Evolutionary conservation across 2,888 invertebrate species (phyloP), one percentile per base, ranked within the genome.

Genomic region (Plusia festucae): DNA sequence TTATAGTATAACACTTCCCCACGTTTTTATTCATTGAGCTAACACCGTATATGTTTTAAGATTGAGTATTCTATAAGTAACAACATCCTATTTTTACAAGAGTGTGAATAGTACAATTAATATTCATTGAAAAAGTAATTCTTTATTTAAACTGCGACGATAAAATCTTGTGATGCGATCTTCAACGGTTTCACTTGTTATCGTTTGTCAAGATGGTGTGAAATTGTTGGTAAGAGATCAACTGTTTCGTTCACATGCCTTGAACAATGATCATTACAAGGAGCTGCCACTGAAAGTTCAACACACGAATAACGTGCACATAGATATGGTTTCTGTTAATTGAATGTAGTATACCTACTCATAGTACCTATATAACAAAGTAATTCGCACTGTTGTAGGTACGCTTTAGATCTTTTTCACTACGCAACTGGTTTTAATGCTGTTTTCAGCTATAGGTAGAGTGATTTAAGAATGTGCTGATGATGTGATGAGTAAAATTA

Each of bases 151-250:
- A 70, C 22, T 63, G 46, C 59, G 24, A 60, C 60, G 71, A 73
- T 73, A 73, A 60, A 49, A 70, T 73, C 67, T 67, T 11, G 60
- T 75, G 46, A 76, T 68, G 68, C 49, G 59, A 59, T 58, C 71
- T 59, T 66, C 55, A 63, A 22, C 59, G 51, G 70, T 65, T 40
- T 53, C 57, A 70, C 61, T 68, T 77, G 74, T 73, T 76, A 73
- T 70, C 68, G 68, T 76, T 65, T 73, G 55, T 54, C 16, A 57
- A 81, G 81, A 82, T 82, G 80, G 84, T 84, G 85, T 85, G 85
- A 87, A 82, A 77, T 63, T 61, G 68, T 66, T 69, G 58, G 67
- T 51, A 57, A 61, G 65, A 66, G 32, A 52, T 54, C 64, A 62
- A 40, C 27, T 67, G 76, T 75, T 57, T 65, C 60, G 54, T 66